Evolutionary conservation across 2,113 vertebrate genomes (phyloP).

Genomic region (Alosa alosa): DNA sequence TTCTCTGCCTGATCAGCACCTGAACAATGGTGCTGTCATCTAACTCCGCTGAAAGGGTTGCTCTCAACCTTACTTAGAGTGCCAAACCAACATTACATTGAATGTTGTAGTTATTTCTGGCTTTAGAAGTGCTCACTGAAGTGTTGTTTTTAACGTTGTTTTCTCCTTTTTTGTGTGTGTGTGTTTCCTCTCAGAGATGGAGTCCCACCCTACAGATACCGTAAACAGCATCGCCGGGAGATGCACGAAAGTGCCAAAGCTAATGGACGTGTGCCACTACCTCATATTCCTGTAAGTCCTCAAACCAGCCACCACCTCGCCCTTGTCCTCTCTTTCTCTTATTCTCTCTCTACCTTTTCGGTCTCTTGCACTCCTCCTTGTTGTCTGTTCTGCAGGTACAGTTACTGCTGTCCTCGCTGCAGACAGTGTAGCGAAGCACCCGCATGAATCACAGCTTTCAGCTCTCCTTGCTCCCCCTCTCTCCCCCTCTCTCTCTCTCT

Average conservation of each 20-base stretch:
- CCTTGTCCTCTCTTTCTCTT: not conserved
- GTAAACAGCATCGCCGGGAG: slow-evolving; percentile 95
- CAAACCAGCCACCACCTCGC: slow-evolving; percentile 5
- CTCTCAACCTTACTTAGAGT: not conserved
- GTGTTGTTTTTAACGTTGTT: not conserved
- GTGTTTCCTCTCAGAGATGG: slow-evolving; percentile 80
- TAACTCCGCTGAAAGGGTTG: not conserved
- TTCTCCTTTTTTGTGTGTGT: not conserved
- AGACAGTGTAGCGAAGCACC: not conserved
- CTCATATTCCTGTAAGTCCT: slow-evolving; percentile 96
- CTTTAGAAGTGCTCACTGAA: not conserved
- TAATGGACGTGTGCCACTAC: slow-evolving; percentile 95
- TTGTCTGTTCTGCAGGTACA: slow-evolving; percentile 25
- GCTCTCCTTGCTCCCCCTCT: slow-evolving; percentile 52
- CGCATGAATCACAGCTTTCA: slow-evolving; percentile 38
- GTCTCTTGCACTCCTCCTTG: not conserved
- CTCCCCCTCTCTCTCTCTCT: slow-evolving; percentile 8
- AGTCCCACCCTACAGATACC: slow-evolving; percentile 89
- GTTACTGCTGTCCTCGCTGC: not conserved
- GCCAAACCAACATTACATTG: not conserved
- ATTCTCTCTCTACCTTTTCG: not conserved
- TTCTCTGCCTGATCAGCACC: not conserved
- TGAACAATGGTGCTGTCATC: not conserved
- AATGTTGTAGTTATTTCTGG: not conserved
- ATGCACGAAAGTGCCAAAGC: slow-evolving; percentile 99